Evolutionary conservation across 2,797 vertebrate genomes (phyloP), one percentile per base, ranked within the genome.

Genomic region (Semaprochilodus insignis): DNA sequence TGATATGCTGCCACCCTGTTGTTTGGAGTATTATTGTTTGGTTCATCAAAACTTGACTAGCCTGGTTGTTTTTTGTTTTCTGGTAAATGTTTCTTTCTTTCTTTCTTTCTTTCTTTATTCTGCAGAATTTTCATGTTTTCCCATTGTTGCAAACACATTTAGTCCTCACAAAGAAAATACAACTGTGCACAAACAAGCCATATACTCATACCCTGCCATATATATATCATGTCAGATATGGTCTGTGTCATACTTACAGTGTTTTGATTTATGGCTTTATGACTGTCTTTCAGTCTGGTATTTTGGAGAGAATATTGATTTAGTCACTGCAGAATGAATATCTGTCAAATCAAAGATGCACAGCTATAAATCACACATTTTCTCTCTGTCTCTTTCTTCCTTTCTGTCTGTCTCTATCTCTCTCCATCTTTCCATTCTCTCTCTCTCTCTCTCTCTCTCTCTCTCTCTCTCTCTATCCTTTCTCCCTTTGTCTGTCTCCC

Each of bases 301-400:
- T 57, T 23, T 59, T 40, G 14, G 54, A 13, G 17, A 59, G 19
- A 55, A 36, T 8, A 59, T 74, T 59, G 31, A 74, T 60, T 74
- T 74, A 74, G 7, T 21, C 51, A 31, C 51, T 74, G 27, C 11
- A 19, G 54, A 74, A 74, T 54, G 31, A 74, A 74, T 27, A 59
- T 74, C 73, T 74, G 73, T 74, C 73, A 74, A 59, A 59, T 74
- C 27, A 36, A 57, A 74, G 73, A 74, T 59, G 73, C 17, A 54
- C 6, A 15, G 73, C 31, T 40, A 31, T 60, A 59, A 31, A 73
- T 52, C 71, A 73, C 40, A 73, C 19, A 15, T 16, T 55, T 15
- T 55, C 51, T 34, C 51, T 73, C 23, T 54, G 0, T 52, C 70
- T 19, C 70, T 31, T 51, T 73, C 71, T 73, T 15, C 34, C 71